Conservation (phyloP, 2,888 invertebrate genomes). For the Eupithecia pulchellata region DNA sequence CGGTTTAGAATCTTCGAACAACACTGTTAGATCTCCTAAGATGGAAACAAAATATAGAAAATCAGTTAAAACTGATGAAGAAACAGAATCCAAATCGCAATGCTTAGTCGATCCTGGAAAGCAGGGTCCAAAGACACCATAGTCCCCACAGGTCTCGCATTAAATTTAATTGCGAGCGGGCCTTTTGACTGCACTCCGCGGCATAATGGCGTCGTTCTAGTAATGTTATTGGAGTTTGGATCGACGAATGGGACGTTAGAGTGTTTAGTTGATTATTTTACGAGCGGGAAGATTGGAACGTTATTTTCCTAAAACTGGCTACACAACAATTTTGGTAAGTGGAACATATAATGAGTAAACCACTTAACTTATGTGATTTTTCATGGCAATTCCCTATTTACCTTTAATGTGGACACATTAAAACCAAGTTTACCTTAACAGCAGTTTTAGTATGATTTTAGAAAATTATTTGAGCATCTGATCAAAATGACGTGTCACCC, state of each 20-base stretch:
- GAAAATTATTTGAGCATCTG: too few species aligned
- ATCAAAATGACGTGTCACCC: too few species aligned
- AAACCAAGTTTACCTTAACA: neutral
- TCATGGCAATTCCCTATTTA: neutral
- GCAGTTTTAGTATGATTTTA: neutral
- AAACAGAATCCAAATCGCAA: neutral
- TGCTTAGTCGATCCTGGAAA: neutral
- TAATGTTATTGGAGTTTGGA: conserved; percentile 35
- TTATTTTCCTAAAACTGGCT: conserved; percentile 7
- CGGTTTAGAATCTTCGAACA: neutral
- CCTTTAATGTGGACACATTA: neutral
- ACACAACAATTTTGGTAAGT: neutral
- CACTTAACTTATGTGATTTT: neutral
- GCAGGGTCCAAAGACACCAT: neutral
- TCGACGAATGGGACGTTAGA: conserved; percentile 15
- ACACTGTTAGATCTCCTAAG: neutral
- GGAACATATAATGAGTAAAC: neutral
- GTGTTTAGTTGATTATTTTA: conserved; percentile 25
- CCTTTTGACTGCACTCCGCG: conserved; percentile 43
- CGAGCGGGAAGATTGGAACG: neutral
- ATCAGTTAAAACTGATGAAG: neutral
- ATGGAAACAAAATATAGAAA: neutral
- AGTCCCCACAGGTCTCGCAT: conserved; percentile 36
- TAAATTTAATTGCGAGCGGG: conserved; percentile 49
- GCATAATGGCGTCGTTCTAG: conserved; percentile 45